These are phyloP conservation scores for Phymanthus crucifer DNA, from an alignment of 92 coral and sea anemone genomes.

Conservation along the genomic window DNA sequence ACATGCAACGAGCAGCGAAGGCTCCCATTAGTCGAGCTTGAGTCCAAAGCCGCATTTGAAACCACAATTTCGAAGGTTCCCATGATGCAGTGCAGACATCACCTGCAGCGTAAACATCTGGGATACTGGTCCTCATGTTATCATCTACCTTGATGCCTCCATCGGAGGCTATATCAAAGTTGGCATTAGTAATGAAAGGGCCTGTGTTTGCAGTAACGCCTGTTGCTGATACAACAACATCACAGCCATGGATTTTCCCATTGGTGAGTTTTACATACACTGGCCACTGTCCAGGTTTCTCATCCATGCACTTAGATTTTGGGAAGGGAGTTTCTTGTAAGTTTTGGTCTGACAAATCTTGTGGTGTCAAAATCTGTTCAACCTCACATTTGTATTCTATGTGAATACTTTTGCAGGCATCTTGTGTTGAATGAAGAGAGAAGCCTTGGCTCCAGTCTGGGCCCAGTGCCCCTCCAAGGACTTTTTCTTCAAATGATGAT, in stretches of 20 bases:
- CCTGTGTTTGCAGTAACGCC: conserved; percentile 82
- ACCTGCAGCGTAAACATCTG: conserved; percentile 92
- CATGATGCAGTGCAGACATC: conserved; percentile 91
- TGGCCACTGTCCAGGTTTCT: conserved; percentile 55
- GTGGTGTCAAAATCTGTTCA: conserved; percentile 49
- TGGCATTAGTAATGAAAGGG: conserved; percentile 57
- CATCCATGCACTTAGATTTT: not conserved
- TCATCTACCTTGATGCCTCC: conserved; percentile 84
- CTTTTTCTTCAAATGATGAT: not conserved
- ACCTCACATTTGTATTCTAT: conserved; percentile 78
- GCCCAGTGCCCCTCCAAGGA: conserved; percentile 89
- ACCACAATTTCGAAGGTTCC: conserved; percentile 89
- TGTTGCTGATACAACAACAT: conserved; percentile 90
- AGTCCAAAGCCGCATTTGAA: conserved; percentile 97
- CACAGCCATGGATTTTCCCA: conserved; percentile 82
- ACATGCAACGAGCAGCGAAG: conserved; percentile 90
- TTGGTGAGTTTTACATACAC: conserved; percentile 73
- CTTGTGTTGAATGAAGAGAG: conserved; percentile 25
- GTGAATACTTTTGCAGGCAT: conserved; percentile 43
- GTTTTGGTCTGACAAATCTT: conserved; percentile 29
- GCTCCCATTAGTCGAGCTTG: conserved; percentile 97
- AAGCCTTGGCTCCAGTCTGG: conserved; percentile 86
- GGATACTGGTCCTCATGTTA: conserved; percentile 74
- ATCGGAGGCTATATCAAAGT: conserved; percentile 70
- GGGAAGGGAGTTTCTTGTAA: conserved; percentile 37